Evolutionary conservation across 2,113 vertebrate genomes (phyloP), one percentile per base, ranked within the genome.

Genomic region (Hucho hucho): DNA sequence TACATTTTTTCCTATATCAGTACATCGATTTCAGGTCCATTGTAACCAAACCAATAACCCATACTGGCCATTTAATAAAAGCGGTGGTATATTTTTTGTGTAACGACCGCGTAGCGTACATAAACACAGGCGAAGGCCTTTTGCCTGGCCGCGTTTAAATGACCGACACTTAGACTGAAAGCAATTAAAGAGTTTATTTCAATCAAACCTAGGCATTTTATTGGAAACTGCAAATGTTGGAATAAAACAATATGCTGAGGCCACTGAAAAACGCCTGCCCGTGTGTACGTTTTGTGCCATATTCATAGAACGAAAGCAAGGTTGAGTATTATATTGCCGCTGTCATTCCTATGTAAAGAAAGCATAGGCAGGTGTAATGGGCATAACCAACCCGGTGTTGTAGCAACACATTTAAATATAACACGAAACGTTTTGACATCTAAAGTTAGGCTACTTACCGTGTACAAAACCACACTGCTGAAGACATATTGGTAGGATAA

Each of bases 401-500:
- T 11, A 65, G 4, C 2, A 14, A 16, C 25, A 24, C 64, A 6
- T 14, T 26, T 11, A 13, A 22, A 29, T 13, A 65, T 0, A 65
- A 14, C 64, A 29, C 64, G 5, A 25, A 18, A 14, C 24, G 64
- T 14, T 26, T 5, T 16, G 4, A 4, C 1, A 3, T 14, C 1
- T 25, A 65, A 1, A 63, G 16, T 12, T 3, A 13, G 7, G n/a
- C 43, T 66, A 86, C 92, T 91, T 66, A 94, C 93, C 91, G 71
- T 84, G 80, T 32, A 87, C 86, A 75, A 75, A 9, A n/a, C 58
- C 29, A 77, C 78, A 59, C 74, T 78, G 84, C 68, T 84, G 92
- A 75, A 93, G 86, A 83, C 87, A 90, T 22, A 90, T 53, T 18
- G 75, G 87, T 72, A 93, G 87, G 53, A 92, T 63, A 11, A 92